These are phyloP conservation scores for Oreotrochilus melanogaster DNA, from an alignment of 2,113 vertebrate species.

Conservation along the genomic window DNA sequence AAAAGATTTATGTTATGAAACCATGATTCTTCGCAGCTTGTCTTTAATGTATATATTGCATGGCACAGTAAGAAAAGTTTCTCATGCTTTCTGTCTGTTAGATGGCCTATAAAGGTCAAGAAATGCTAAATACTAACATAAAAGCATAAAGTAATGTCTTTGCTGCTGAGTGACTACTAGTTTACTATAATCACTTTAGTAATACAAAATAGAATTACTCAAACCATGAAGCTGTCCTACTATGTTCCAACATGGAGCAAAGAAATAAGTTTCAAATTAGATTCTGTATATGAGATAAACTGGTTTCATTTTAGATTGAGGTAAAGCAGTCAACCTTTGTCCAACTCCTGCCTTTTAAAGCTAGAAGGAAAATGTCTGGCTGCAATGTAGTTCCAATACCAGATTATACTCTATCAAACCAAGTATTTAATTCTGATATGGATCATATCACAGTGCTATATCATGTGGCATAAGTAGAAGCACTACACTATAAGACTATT, in stretches of 20 bases:
- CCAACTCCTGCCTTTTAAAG: not conserved
- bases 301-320: conserved; percentile 3
- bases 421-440: conserved; percentile 15
- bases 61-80: conserved; percentile 57
- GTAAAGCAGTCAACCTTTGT: conserved; percentile 2
- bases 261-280: conserved; percentile 37
- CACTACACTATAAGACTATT: not conserved
- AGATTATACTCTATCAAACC: not conserved
- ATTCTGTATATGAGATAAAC: conserved; percentile 45
- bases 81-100: conserved; percentile 38
- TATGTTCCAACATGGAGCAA: conserved; percentile 19
- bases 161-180: conserved; percentile 38
- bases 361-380: not conserved
- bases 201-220: conserved; percentile 40
- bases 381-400: not conserved
- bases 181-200: conserved; percentile 52
- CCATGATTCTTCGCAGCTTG: conserved; percentile 31
- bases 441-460: not conserved
- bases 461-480: not conserved
- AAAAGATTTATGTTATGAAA: conserved; percentile 71
- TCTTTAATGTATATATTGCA: conserved; percentile 27
- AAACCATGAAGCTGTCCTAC: not conserved
- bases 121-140: conserved; percentile 67
- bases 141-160: conserved; percentile 28
- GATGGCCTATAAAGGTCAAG: conserved; percentile 68